A percentile compares a stretch with the other conserved stretches of the same genome.
Conservation (phyloP, 2,797 vertebrate species). For the Champsocephalus gunnari region DNA sequence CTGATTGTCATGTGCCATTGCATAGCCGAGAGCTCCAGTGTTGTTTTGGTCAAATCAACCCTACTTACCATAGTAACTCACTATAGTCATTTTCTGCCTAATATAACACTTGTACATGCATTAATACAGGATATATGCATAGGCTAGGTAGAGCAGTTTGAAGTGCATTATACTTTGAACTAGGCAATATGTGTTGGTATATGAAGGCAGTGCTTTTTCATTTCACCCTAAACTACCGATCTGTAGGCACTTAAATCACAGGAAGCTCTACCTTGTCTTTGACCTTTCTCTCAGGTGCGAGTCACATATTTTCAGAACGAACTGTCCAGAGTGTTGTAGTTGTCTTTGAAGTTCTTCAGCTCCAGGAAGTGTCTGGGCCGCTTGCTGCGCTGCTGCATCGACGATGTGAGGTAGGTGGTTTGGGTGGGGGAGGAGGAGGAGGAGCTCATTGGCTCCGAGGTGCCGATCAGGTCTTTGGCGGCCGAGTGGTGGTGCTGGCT, state of each 20-base stretch:
- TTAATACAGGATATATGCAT: conserved; percentile 31
- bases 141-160: conserved; percentile 48
- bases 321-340: conserved; percentile 97
- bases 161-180: conserved; percentile 52
- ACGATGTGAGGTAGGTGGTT: conserved; percentile 91
- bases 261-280: conserved; percentile 25
- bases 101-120: conserved; percentile 41
- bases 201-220: conserved; percentile 62
- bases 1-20: conserved; percentile 78
- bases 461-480: conserved; percentile 91
- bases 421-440: conserved; percentile 89
- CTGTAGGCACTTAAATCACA: conserved; percentile 51
- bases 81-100: not conserved
- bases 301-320: conserved; percentile 82
- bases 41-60: conserved; percentile 74
- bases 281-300: not conserved
- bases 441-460: conserved; percentile 79
- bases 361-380: conserved; percentile 95
- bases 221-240: conserved; percentile 20
- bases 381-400: conserved; percentile 93
- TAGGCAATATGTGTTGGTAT: conserved; percentile 39
- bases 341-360: conserved; percentile 98
- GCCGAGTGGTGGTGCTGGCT: conserved; percentile 92
- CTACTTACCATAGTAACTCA: conserved; percentile 3
- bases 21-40: conserved; percentile 53